Percentiles rank a stretch among this genome's conserved stretches.
Evolutionary conservation across 2,113 vertebrate species (phyloP).

Genomic region (Trinectes maculatus): DNA sequence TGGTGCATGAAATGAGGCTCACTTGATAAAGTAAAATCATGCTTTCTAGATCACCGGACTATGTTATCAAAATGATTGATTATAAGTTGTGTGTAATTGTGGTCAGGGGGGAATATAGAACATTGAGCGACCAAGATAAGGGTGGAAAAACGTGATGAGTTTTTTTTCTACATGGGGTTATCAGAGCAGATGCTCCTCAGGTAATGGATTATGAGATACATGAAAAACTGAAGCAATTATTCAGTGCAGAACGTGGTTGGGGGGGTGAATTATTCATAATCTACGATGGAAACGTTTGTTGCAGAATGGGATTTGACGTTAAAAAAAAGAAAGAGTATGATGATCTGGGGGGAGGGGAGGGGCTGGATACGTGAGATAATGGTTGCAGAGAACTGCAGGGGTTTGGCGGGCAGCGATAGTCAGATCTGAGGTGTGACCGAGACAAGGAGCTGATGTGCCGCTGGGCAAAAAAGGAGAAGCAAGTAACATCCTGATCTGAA

Average conservation of each 20-base stretch:
- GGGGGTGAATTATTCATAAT: slow-evolving; percentile 54
- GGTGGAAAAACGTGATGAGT: background rate
- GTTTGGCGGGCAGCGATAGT: background rate
- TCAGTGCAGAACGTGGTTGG: slow-evolving; percentile 32
- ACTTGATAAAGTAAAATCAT: slow-evolving; percentile 36
- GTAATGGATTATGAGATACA: slow-evolving; percentile 59
- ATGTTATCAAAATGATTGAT: slow-evolving; percentile 32
- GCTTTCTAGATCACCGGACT: slow-evolving; percentile 15
- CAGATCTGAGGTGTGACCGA: slow-evolving; percentile 45
- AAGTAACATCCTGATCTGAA: slow-evolving; percentile 35
- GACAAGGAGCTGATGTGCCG: slow-evolving; percentile 26
- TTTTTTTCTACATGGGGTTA: slow-evolving; percentile 24
- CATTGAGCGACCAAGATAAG: background rate
- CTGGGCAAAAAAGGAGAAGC: slow-evolving; percentile 17
- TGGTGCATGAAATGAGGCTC: slow-evolving; percentile 53
- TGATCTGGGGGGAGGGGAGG: background rate
- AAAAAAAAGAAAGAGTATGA: slow-evolving; percentile 30
- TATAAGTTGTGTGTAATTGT: slow-evolving; percentile 3
- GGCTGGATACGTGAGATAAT: slow-evolving; percentile 15
- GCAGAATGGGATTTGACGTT: slow-evolving; percentile 51
- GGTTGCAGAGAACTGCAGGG: slow-evolving; percentile 14
- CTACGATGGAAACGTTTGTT: slow-evolving; percentile 50
- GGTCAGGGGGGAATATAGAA: background rate
- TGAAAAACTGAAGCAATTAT: slow-evolving; percentile 62
- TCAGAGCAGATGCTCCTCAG: slow-evolving; percentile 48